Conservation (phyloP, 2,888 invertebrate genomes). For the Drosophila tripunctata region DNA sequence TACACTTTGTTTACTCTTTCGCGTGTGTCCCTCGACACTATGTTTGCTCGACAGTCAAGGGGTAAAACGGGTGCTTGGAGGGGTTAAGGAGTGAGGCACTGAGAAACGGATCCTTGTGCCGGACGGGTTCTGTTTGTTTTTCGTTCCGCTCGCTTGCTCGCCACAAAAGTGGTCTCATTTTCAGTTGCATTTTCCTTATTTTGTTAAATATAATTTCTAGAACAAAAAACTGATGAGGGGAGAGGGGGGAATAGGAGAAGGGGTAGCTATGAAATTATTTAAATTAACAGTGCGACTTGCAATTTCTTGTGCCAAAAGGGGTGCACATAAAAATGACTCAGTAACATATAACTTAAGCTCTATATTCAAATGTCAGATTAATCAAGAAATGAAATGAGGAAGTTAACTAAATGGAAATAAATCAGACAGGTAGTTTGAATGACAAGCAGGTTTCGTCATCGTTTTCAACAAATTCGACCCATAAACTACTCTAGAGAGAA, state of each 20-base stretch:
- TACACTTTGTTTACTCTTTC: conserved; percentile 17
- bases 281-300: conserved; percentile 42
- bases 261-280: conserved; percentile 45
- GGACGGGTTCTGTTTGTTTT: conserved; percentile 57
- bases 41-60: conserved; percentile 9
- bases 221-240: conserved; percentile 23
- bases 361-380: background rate
- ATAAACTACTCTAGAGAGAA: background rate
- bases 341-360: no score
- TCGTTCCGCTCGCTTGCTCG: conserved; percentile 60
- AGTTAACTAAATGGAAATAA: conserved; percentile 1
- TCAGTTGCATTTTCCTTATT: conserved; percentile 50
- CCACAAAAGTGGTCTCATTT: conserved; percentile 55
- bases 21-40: conserved; percentile 31
- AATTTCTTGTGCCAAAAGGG: background rate
- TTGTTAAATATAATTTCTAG: conserved; percentile 45
- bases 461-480: background rate
- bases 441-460: conserved; percentile 2
- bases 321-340: conserved; percentile 32
- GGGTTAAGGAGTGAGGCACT: background rate
- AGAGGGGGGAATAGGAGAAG: background rate
- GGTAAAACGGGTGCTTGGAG: background rate
- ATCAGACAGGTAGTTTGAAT: background rate
- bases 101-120: conserved; percentile 34
- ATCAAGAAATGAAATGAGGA: conserved; percentile 9